Evolutionary conservation across 1,140 invertebrate genomes (phyloP).

Genomic region (Calephelis nemesis): DNA sequence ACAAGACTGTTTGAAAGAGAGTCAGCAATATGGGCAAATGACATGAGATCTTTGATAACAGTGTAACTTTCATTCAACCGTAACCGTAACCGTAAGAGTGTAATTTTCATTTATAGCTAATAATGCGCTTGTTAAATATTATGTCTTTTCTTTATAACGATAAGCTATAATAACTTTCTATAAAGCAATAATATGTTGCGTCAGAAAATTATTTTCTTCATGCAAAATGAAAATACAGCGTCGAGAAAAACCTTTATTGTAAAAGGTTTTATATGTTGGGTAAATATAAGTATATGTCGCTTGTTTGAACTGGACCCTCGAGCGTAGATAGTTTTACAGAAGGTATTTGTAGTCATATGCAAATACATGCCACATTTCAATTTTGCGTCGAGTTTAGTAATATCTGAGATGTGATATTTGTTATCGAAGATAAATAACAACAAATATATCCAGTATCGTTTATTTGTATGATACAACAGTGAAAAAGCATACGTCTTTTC

Average conservation of each 20-base stretch:
- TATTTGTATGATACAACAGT: background rate
- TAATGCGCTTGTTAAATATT: no score
- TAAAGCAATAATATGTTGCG: no score
- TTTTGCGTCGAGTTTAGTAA: constrained; percentile 32
- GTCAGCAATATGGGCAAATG: no score
- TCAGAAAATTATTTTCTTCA: background rate
- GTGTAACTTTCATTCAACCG: no score
- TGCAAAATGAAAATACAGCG: background rate
- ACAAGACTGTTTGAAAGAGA: no score
- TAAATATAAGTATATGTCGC: constrained; percentile 20
- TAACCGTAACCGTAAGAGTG: no score
- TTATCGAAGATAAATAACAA: constrained; percentile 5
- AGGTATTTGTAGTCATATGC: constrained; percentile 41
- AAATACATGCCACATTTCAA: constrained; percentile 45
- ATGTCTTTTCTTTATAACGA: no score
- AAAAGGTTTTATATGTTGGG: constrained; percentile 8
- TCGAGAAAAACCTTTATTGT: background rate
- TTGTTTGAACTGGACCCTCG: constrained; percentile 44
- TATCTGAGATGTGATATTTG: constrained; percentile 4
- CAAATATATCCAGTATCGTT: background rate
- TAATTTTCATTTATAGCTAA: no score
- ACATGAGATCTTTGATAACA: no score
- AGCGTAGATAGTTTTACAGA: constrained; percentile 34
- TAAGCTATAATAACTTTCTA: no score
- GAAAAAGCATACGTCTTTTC: no score